Base-by-base conservation (phyloP, 2,113 vertebrate species). In the Daboia siamensis region DNA sequence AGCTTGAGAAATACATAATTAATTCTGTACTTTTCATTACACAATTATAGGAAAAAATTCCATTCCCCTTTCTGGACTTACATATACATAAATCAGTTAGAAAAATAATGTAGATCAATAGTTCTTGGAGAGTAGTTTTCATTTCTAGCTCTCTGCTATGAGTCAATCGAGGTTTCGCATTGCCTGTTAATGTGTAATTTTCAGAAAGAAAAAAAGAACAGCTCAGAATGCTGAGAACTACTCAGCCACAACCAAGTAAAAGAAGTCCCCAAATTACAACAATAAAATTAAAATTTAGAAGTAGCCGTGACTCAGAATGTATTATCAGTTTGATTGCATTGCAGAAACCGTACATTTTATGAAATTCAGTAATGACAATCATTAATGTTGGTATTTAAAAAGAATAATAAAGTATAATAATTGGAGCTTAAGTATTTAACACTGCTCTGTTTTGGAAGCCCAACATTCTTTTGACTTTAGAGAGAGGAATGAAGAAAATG, bases 61-160 rank as follows among this genome's bases (percentile, higher is more conserved):
- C 6, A 23, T 54, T 26, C 17, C 0, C 15, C 4, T 21, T 61
- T 13, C 2, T 7, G 8, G 95, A 96, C 96, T 97, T 97, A 97
- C 96, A 29, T 88, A 97, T 64, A 3, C 96, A 97, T 87, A 96
- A 93, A 88, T 94, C 95, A 88, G 93, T 86, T 95, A 98, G 96
- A 94, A 97, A 97, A n/a, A 95, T 44, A 21, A 88, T 17, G 91
- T 97, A 97, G 56, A 96, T 4, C 69, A 96, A 5, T 92, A 97
- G 90, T 64, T 97, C 97, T 51, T 93, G 93, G 90, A 96, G 90
- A 26, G 94, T 94, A 20, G 56, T 64, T 59, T 74, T 97, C 92
- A 95, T 90, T n/a, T 96, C 95, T 89, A 88, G 39, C 1, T 97
- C 95, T 8, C 91, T 11, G 92, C 93, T 95, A 90, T 64, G 91